These are phyloP conservation scores for Anthonomus grandis DNA, from an alignment of 1,140 invertebrate genomes.

Conservation along the genomic window DNA sequence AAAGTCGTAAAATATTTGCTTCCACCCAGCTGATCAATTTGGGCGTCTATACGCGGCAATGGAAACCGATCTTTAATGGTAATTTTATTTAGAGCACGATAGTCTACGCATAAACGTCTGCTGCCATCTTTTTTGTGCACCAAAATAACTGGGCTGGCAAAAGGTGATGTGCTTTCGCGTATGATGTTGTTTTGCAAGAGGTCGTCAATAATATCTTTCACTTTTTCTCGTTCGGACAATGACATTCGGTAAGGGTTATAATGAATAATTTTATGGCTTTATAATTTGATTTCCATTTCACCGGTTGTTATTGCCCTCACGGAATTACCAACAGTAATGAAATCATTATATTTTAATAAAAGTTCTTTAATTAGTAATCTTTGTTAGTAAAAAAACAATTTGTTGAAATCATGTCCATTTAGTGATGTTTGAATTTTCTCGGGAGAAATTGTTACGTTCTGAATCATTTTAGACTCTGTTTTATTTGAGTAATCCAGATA, in stretches of 20 bases:
- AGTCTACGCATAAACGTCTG: constrained; percentile 43
- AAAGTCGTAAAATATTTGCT: constrained; percentile 35
- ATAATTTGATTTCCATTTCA: no score
- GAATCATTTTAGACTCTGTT: neutral
- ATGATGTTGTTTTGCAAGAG: constrained; percentile 43
- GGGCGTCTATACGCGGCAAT: constrained; percentile 49
- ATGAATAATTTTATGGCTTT: constrained; percentile 5
- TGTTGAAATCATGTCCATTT: neutral
- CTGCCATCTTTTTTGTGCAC: constrained; percentile 43
- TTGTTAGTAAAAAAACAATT: no score
- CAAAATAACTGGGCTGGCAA: constrained; percentile 44
- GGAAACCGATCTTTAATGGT: constrained; percentile 48
- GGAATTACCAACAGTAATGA: constrained; percentile 4
- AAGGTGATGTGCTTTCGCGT: constrained; percentile 42
- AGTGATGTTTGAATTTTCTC: neutral
- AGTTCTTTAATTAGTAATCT: no score
- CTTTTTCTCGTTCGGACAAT: constrained; percentile 13
- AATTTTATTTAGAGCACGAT: constrained; percentile 41
- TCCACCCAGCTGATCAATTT: constrained; percentile 39
- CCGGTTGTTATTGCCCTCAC: constrained; percentile 1
- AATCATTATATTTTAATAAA: neutral
- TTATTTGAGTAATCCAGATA: neutral
- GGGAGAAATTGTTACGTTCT: neutral
- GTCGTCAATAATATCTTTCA: constrained; percentile 16
- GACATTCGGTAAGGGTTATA: constrained; percentile 21